These are phyloP conservation scores for Chrysotoxum bicinctum DNA, from an alignment of 2,888 invertebrate genomes.

Conservation along the genomic window DNA sequence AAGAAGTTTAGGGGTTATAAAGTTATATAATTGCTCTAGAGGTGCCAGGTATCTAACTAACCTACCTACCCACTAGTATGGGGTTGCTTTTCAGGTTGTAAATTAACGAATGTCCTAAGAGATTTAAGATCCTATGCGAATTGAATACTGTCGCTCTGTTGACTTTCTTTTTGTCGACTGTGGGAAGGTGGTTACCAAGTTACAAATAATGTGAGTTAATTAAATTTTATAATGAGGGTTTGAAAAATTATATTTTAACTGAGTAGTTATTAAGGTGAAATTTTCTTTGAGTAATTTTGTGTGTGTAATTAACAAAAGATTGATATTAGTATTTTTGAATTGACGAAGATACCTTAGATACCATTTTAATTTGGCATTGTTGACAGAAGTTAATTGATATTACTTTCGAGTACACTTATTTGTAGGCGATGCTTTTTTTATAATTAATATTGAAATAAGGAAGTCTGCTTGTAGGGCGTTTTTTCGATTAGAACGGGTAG, in stretches of 20 bases:
- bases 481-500: no score
- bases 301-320: not conserved
- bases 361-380: no score
- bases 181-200: not conserved
- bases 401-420: no score
- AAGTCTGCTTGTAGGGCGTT: no score
- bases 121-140: constrained; percentile 15
- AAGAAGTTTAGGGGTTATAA: constrained; percentile 13
- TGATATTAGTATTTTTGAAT: not conserved
- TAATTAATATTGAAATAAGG: no score
- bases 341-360: no score
- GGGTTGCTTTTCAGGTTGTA: not conserved
- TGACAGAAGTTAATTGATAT: no score
- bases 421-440: no score
- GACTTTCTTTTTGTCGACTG: constrained; percentile 1
- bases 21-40: constrained; percentile 5
- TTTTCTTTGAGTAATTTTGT: not conserved
- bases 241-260: constrained; percentile 12
- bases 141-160: constrained; percentile 22
- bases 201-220: constrained; percentile 6
- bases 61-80: not conserved
- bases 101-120: not conserved
- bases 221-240: constrained; percentile 21
- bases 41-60: not conserved
- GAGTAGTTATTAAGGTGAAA: not conserved